Evolutionary conservation across 53 echinoderm and acorn worm genomes (phyloP), one percentile per base, ranked within the genome.

Genomic region (Mesocentrotus franciscanus): DNA sequence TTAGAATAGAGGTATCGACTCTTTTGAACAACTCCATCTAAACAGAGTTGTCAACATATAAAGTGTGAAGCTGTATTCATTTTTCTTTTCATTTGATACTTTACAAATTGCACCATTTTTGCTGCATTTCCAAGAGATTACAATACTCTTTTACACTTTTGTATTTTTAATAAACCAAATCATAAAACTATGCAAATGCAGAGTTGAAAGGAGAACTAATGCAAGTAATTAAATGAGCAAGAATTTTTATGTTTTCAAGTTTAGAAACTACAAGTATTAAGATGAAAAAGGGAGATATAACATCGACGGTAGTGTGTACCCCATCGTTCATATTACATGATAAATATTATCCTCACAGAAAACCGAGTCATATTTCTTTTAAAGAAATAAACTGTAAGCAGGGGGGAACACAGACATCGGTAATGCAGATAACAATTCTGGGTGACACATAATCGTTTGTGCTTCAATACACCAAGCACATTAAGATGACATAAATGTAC

Each of bases 401-500:
- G 87, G 81, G 81, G n/a, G 5, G n/a, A 56, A 27, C 87, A 87
- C 87, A 87, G 9, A 87, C 59, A 87, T 36, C 55, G 7, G 22
- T 84, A 18, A 42, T 55, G 12, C 29, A 87, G 56, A 87, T 58
- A 27, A 87, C 11, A 49, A 84, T 39, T 84, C 58, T 87, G 56
- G 58, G 58, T 59, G 59, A 87, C 87, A 87, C 20, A 81, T 26
- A 57, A 13, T 58, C 29, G 27, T 87, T 87, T 87, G 87, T 59
- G 87, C 56, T 87, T 87, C 58, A 33, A 58, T 87, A 87, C 57
- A 87, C 26, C 29, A 56, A 87, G 58, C 87, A 87, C 87, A 57
- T 10, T 49, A 42, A 90, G 34, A 66, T 91, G 60, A 91, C 66
- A 91, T 34, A 66, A 35, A 62, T 91, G 9, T 91, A 91, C 91